Evolutionary conservation across 2,113 vertebrate species (phyloP).

Genomic region (Aspidoscelis tigris): DNA sequence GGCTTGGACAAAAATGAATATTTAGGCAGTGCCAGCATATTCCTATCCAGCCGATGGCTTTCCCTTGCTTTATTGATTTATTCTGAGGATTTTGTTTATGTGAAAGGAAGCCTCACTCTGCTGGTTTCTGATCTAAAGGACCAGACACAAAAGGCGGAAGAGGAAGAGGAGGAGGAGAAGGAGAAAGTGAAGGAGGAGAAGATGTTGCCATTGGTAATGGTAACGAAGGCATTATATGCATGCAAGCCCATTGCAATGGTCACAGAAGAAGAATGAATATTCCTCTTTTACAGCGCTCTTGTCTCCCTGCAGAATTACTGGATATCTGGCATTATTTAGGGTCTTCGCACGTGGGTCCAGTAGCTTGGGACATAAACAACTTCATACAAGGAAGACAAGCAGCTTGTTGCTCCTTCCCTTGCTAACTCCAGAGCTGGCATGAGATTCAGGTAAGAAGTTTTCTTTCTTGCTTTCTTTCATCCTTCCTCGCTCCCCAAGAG

Average conservation of each 20-base stretch:
- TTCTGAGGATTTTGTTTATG: background rate
- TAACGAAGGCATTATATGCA: background rate
- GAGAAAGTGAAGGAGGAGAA: background rate
- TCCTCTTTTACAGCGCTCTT: no score
- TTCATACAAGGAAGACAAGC: background rate
- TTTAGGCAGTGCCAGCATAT: background rate
- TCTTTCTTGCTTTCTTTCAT: background rate
- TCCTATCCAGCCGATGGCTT: background rate
- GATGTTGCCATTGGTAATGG: no score
- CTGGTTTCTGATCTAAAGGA: background rate
- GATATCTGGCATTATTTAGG: background rate
- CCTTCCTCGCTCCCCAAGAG: background rate
- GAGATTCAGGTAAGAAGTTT: background rate
- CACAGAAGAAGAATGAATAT: background rate
- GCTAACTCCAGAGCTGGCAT: constrained; percentile 4
- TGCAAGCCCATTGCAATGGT: background rate
- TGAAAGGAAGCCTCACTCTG: background rate
- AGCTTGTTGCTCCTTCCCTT: background rate
- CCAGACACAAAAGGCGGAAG: background rate
- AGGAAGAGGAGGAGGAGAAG: no score
- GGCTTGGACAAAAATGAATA: background rate
- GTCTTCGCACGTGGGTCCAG: no score
- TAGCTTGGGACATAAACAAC: background rate
- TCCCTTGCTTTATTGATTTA: background rate
- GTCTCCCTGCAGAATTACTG: background rate